Conservation (phyloP, 2,113 vertebrate species). For the Phylloscopus trochilus region DNA sequence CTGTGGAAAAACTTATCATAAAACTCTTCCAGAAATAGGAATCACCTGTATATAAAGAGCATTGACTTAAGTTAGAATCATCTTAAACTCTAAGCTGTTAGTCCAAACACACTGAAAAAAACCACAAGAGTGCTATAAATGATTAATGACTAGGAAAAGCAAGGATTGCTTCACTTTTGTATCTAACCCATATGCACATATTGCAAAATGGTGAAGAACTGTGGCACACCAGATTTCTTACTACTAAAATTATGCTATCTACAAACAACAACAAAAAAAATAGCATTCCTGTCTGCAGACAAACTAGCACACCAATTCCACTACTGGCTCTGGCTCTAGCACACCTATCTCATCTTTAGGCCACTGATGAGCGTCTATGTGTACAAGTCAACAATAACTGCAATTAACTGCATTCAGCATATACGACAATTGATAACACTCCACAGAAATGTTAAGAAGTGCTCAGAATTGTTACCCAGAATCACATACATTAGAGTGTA, state of each 20-base stretch:
- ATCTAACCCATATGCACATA: not conserved
- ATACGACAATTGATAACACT: not conserved
- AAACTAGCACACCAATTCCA: not conserved
- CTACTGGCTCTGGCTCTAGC: not conserved
- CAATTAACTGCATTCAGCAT: not conserved
- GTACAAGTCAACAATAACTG: not conserved
- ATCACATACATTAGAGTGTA: not conserved
- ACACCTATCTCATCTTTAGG: not conserved
- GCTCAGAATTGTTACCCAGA: not conserved
- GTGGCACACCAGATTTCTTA: not conserved
- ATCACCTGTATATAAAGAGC: not conserved
- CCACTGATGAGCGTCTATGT: not conserved
- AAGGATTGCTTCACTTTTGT: not conserved
- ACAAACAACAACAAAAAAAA: not conserved
- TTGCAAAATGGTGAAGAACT: not conserved
- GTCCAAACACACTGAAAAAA: not conserved
- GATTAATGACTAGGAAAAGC: not conserved
- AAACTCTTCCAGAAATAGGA: not conserved
- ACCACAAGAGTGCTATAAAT: not conserved
- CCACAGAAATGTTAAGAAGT: not conserved
- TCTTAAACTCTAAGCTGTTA: not conserved
- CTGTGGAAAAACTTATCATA: not conserved
- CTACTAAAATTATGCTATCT: not conserved
- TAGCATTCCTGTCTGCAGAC: fast-evolving
- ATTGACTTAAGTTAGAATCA: not conserved